Percentiles rank a stretch among this genome's conserved stretches.
These are phyloP conservation scores for Apis mellifera DNA, from an alignment of 1,140 invertebrate species.

Conservation along the genomic window Amel_HAv3.1 CM009935.2:13303001-13303500, in stretches of 20 bases:
- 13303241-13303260: neutral
- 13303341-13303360: slow-evolving; percentile 77
- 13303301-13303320: neutral
- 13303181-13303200: neutral
- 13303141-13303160: neutral
- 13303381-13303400: slow-evolving; percentile 71
- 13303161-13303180: neutral
- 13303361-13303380: slow-evolving; percentile 69
- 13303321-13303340: slow-evolving; percentile 78
- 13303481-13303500: slow-evolving; percentile 83
- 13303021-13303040: slow-evolving; percentile 73
- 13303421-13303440: slow-evolving; percentile 78
- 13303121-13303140: slow-evolving; percentile 27
- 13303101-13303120: slow-evolving; percentile 70
- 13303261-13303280: neutral
- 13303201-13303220: neutral
- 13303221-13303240: neutral
- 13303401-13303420: slow-evolving; percentile 68
- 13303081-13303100: slow-evolving; percentile 72
- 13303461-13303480: slow-evolving; percentile 78
- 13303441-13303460: slow-evolving; percentile 82
- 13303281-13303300: neutral
- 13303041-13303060: slow-evolving; percentile 57
- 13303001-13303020: slow-evolving; percentile 76
- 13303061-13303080: slow-evolving; percentile 49